Conservation (phyloP, 2,888 invertebrate species). For the Idaea biselata region DNA sequence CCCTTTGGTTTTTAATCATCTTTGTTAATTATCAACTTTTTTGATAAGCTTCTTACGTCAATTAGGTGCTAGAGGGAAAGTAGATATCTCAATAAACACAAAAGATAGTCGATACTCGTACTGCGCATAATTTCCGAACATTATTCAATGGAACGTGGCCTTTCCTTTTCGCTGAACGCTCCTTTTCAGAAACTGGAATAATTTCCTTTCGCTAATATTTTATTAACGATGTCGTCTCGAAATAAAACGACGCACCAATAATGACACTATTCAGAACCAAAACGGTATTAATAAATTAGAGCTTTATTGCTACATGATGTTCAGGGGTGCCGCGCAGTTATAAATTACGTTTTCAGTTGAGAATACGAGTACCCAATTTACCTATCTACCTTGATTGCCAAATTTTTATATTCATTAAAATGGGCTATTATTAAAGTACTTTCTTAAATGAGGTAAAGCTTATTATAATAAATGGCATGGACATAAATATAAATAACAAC, state of each 20-base stretch:
- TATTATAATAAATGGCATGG: background rate
- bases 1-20: background rate
- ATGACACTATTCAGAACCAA: background rate
- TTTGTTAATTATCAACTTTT: background rate
- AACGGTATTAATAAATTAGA: background rate
- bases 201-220: slow-evolving; percentile 1
- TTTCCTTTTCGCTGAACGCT: background rate
- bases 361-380: background rate
- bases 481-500: background rate
- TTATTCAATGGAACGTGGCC: slow-evolving; percentile 1
- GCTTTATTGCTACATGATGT: background rate
- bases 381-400: background rate
- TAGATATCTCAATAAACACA: background rate
- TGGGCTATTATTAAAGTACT: too few relatives aligned
- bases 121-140: background rate
- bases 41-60: background rate
- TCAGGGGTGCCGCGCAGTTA: background rate
- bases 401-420: background rate
- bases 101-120: background rate
- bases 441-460: too few relatives aligned
- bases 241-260: background rate
- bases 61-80: background rate
- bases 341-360: background rate
- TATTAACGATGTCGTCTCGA: background rate
- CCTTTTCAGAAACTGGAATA: background rate